Evolutionary conservation across 2,113 vertebrate genomes (phyloP), one percentile per base, ranked within the genome.

Genomic region (Ailuropoda melanoleuca): DNA sequence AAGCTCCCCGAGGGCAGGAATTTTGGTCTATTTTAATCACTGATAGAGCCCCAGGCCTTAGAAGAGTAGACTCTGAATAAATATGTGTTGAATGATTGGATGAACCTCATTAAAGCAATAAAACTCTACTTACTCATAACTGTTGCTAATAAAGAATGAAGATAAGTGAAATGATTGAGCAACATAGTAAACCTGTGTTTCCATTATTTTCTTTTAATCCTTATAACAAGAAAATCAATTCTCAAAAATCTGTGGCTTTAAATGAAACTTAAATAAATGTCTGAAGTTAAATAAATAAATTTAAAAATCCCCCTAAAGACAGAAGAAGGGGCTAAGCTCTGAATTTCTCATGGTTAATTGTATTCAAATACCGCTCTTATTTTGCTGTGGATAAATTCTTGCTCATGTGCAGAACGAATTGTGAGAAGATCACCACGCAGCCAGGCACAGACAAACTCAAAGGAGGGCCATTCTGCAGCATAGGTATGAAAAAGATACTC

Each of bases 401-500:
- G 99, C 98, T 99, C 99, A 29, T 97, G 98, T 82, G 98, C 97
- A 83, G 99, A 99, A 98, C 99, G 99, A 98, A 99, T 98, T 90
- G 99, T 99, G 90, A 99, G 98, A 96, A 99, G 95, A 96, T 98
- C 98, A 77, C 99, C 97, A 39, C 90, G 98, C 98, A 99, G 99
- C 99, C 99, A 99, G 96, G 97, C 96, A 97, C 99, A 99, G 96
- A 99, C 98, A 95, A 99, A 99, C 78, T 98, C 98, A 68, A 99
- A 99, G 0, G 98, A 64, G 2, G 98, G 95, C 99, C 99, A 99
- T 62, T 99, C 97, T 0, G 98, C 98, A 3, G 98, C 98, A 50
- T 97, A 97, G 82, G 98, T 98, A 37, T 99, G 98, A 97, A 99
- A 98, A 93, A 99, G 98, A 94, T 99, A 99, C 90, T 99, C 99